phyloP scores from a whole-genome alignment of 2,888 invertebrate species.

The Ichneumoninae sp. region DNA sequence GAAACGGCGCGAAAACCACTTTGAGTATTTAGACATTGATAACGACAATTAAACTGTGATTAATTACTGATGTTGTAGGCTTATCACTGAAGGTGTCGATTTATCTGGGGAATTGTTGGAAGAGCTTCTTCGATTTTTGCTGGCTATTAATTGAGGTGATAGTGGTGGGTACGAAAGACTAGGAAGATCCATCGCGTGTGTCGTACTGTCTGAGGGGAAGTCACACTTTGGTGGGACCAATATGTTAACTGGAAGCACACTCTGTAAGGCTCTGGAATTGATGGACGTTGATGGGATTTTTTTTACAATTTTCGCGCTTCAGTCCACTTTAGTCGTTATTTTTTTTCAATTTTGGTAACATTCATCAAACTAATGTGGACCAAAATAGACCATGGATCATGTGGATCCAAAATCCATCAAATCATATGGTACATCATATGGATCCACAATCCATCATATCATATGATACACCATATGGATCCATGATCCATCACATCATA shows the following conservation, averaged over 20 bases:
- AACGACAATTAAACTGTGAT: slow-evolving; percentile 25
- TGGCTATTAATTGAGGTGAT: not conserved
- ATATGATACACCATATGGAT: too few relatives aligned
- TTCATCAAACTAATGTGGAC: not conserved
- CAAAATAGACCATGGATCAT: not conserved
- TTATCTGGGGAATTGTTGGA: not conserved
- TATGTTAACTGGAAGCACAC: too few relatives aligned
- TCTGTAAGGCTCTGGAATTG: too few relatives aligned
- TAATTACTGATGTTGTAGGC: not conserved
- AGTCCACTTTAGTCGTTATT: too few relatives aligned
- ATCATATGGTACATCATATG: too few relatives aligned
- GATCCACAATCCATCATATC: too few relatives aligned
- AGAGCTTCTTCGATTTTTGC: not conserved
- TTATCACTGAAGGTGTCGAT: not conserved
- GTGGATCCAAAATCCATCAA: too few relatives aligned
- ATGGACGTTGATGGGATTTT: too few relatives aligned
- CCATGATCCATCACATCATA: too few relatives aligned
- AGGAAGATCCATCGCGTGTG: not conserved
- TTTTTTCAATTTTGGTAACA: too few relatives aligned
- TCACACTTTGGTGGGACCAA: not conserved
- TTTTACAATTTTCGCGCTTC: too few relatives aligned
- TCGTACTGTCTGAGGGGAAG: not conserved
- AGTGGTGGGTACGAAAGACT: not conserved
- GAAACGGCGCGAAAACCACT: slow-evolving; percentile 33
- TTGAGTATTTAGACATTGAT: slow-evolving; percentile 8